These are phyloP conservation scores for Agapornis canus DNA, from an alignment of 2,797 vertebrate genomes.

Conservation along the genomic window DNA sequence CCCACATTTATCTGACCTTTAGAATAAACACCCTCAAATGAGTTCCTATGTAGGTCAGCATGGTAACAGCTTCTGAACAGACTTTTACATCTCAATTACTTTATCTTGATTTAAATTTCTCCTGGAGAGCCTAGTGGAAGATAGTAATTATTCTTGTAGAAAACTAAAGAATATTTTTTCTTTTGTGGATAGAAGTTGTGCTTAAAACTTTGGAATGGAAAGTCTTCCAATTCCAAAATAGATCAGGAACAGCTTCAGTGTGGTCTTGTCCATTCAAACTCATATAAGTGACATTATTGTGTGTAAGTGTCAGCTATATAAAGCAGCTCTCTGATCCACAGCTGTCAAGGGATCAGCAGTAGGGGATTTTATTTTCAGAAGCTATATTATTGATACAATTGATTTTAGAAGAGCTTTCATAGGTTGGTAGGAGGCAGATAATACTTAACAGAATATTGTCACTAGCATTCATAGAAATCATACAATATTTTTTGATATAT, in stretches of 20 bases:
- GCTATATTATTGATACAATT: conserved; percentile 22
- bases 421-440: not conserved
- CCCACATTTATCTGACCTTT: not conserved
- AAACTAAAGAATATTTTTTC: not conserved
- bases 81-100: not conserved
- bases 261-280: not conserved
- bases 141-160: not conserved
- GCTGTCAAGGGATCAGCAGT: not conserved
- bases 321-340: not conserved
- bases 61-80: not conserved
- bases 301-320: not conserved
- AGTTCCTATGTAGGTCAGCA: not conserved
- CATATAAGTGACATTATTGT: not conserved
- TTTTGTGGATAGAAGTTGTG: not conserved
- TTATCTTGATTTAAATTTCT: not conserved
- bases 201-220: not conserved
- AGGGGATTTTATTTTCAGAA: not conserved
- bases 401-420: conserved; percentile 30
- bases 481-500: not conserved
- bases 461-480: not conserved
- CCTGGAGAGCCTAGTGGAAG: not conserved
- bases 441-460: not conserved
- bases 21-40: not conserved
- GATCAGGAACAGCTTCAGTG: not conserved
- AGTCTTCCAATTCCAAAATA: not conserved